A percentile compares a stretch with the other conserved stretches of the same genome.
Evolutionary conservation across 2,797 vertebrate species (phyloP).

Genomic region (Cygnus olor): DNA sequence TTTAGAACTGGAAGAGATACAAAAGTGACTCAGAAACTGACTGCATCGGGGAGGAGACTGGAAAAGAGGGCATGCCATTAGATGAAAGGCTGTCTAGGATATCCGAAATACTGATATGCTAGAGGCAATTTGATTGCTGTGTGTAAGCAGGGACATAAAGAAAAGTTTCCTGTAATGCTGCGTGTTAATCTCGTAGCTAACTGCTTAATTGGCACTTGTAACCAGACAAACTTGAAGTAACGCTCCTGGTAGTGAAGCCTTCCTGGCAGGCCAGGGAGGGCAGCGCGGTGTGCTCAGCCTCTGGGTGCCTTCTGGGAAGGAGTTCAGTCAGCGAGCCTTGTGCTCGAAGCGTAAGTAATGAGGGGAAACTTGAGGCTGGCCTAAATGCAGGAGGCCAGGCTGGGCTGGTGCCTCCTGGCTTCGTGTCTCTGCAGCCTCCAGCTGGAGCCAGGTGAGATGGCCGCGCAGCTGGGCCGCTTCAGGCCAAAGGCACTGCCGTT

Average conservation of each 20-base stretch:
- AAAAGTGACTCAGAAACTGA: neutral
- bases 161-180: slow-evolving; percentile 36
- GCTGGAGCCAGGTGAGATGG: neutral
- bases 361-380: neutral
- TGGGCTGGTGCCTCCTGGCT: neutral
- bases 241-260: neutral
- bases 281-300: neutral
- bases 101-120: neutral
- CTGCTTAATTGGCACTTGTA: slow-evolving; percentile 30
- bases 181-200: neutral
- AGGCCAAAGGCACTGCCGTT: fast-evolving
- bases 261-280: neutral
- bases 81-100: slow-evolving; percentile 61
- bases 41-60: slow-evolving; percentile 3
- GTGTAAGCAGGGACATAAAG: neutral
- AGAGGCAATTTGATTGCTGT: neutral
- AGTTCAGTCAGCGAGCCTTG: fast-evolving
- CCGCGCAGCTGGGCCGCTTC: fast-evolving
- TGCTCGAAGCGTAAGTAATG: neutral
- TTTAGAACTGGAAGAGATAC: neutral
- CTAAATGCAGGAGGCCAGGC: neutral
- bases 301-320: neutral
- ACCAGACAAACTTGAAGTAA: slow-evolving; percentile 40
- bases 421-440: neutral
- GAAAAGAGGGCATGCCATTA: neutral